Conservation (phyloP, 1,140 invertebrate genomes). For the Homarus americanus region DNA sequence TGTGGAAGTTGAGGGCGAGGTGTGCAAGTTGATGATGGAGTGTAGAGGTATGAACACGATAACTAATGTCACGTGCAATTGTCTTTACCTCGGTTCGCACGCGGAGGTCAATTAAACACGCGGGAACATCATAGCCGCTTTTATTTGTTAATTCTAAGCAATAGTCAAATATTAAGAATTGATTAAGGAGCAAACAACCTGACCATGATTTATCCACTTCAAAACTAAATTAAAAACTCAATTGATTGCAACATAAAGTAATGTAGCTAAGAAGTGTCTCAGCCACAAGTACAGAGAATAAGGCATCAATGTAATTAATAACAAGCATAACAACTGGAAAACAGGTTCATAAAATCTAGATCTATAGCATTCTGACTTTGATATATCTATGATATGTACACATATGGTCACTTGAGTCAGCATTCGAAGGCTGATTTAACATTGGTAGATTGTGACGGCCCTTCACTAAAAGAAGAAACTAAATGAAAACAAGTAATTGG, state of each 20-base stretch:
- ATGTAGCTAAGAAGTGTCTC: conserved; percentile 3
- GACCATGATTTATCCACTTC: conserved; percentile 47
- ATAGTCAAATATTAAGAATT: conserved; percentile 57
- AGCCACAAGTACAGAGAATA: conserved; percentile 30
- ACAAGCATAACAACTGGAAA: conserved; percentile 54
- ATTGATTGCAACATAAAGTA: conserved; percentile 10
- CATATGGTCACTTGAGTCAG: conserved; percentile 55
- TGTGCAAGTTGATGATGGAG: too few species aligned
- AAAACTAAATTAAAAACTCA: conserved; percentile 39
- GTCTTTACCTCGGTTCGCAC: too few species aligned
- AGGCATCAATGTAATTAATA: conserved; percentile 47
- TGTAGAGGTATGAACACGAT: too few species aligned
- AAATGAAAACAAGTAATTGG: conserved; percentile 37
- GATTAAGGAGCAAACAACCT: conserved; percentile 54
- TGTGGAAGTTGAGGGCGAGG: too few species aligned
- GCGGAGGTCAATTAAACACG: neutral
- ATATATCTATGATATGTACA: conserved; percentile 66
- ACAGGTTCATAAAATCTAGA: conserved; percentile 52
- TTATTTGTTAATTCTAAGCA: conserved; percentile 55
- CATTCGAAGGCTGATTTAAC: conserved; percentile 29
- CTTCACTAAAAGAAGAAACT: conserved; percentile 16
- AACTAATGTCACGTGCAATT: too few species aligned
- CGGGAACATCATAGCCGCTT: conserved; percentile 50
- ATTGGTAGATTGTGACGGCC: conserved; percentile 26
- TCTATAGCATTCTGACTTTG: conserved; percentile 29